phyloP scores from a whole-genome alignment of 2,113 vertebrate genomes.

The Megaceryle torquata region DNA sequence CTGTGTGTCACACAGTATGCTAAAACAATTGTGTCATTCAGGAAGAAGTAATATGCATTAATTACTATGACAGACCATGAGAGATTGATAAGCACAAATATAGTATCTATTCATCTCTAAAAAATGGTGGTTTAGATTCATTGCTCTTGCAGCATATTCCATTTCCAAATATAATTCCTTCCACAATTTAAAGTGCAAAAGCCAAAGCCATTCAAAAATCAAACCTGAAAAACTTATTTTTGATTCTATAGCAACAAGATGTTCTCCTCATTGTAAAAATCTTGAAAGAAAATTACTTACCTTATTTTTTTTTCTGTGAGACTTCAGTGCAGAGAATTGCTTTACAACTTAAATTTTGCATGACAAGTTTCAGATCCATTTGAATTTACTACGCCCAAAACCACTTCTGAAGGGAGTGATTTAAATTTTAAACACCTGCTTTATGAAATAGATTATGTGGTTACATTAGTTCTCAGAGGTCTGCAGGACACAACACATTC shows the following conservation, averaged over 20 bases:
- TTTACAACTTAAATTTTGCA: not conserved
- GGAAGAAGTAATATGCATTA: not conserved
- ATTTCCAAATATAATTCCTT: not conserved
- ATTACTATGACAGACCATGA: not conserved
- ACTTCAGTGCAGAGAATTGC: not conserved
- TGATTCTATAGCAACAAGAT: not conserved
- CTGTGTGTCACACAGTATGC: not conserved
- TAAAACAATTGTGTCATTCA: not conserved
- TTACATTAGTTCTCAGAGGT: not conserved
- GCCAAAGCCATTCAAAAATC: conserved; percentile 8
- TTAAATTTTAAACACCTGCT: not conserved
- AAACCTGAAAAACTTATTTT: not conserved
- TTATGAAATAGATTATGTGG: not conserved
- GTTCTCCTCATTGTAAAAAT: not conserved
- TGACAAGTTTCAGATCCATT: not conserved
- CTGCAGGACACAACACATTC: not conserved
- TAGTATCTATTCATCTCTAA: not conserved
- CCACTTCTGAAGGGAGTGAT: not conserved
- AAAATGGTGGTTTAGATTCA: not conserved
- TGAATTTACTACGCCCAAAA: conserved; percentile 16
- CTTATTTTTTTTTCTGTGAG: not conserved
- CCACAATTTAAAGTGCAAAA: not conserved
- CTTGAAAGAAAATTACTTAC: not conserved
- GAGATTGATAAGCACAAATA: not conserved
- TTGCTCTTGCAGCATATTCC: not conserved